phyloP scores from a whole-genome alignment of 2,113 vertebrate species.

The Erythrolamprus reginae region DNA sequence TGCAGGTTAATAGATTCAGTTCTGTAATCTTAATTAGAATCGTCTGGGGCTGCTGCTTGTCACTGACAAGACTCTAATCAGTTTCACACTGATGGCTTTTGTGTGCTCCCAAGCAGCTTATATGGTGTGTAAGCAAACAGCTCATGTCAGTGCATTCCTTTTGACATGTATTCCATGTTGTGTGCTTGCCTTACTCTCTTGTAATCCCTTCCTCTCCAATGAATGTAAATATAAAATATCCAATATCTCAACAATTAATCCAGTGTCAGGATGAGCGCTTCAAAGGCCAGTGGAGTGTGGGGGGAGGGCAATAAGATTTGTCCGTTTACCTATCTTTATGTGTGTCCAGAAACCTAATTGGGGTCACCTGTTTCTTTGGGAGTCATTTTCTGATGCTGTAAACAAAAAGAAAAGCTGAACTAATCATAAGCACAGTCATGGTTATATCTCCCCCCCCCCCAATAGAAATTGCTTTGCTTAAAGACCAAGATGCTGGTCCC shows the following conservation, averaged over 20 bases:
- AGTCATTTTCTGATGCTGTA: not conserved
- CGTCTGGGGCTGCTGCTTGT: not conserved
- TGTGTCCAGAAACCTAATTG: not conserved
- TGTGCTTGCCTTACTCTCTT: not conserved
- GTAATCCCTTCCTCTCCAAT: not conserved
- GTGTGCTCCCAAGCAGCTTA: not conserved
- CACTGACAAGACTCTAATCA: not conserved
- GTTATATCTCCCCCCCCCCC: not conserved
- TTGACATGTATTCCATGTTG: not conserved
- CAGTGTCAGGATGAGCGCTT: not conserved
- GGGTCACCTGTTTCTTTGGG: not conserved
- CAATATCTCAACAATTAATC: not conserved
- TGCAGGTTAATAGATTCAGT: not conserved
- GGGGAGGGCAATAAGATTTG: not conserved
- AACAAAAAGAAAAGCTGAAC: not conserved
- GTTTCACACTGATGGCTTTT: not conserved
- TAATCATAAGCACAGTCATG: not conserved
- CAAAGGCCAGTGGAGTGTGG: not conserved
- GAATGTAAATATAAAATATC: not conserved
- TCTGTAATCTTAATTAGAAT: not conserved
- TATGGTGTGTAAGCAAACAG: not conserved
- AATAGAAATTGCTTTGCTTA: not conserved
- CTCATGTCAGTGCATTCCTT: not conserved
- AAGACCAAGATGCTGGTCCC: not conserved
- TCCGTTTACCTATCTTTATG: not conserved